Evolutionary conservation across 2,113 vertebrate species (phyloP).

Genomic region (Trogon surrucura): DNA sequence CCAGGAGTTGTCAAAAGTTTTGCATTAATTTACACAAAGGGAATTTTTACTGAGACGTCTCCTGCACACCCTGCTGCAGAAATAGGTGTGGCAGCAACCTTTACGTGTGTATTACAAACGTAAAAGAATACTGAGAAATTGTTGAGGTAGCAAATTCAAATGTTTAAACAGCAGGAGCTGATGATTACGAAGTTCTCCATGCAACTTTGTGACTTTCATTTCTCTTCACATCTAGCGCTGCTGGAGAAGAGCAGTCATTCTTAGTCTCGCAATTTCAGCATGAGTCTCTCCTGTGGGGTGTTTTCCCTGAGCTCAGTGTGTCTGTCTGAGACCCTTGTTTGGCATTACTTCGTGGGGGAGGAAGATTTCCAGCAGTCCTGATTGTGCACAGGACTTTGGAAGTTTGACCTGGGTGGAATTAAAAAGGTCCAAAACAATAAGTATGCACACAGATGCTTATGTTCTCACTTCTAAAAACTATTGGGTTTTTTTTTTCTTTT

Average conservation of each 20-base stretch:
- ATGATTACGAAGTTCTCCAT: background rate
- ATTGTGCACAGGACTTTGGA: background rate
- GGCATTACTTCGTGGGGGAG: background rate
- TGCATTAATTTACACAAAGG: background rate
- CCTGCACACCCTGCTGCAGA: background rate
- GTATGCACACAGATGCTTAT: background rate
- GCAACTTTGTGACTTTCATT: background rate
- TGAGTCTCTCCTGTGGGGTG: background rate
- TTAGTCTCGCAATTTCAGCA: rapidly evolving
- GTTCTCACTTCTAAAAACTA: background rate
- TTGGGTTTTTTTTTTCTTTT: no score
- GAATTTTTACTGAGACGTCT: background rate
- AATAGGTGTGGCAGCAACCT: background rate
- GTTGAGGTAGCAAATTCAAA: background rate
- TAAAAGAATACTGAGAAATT: background rate
- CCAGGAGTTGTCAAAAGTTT: background rate
- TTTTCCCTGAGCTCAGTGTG: background rate
- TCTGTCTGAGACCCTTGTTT: background rate
- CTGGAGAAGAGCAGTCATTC: background rate
- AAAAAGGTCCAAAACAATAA: background rate
- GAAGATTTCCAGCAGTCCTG: background rate
- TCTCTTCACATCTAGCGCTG: background rate
- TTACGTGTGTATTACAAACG: background rate
- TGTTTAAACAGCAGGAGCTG: background rate
- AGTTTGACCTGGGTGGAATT: background rate